Conservation (phyloP, 2,797 vertebrate species). For the Cyclopterus lumpus region DNA sequence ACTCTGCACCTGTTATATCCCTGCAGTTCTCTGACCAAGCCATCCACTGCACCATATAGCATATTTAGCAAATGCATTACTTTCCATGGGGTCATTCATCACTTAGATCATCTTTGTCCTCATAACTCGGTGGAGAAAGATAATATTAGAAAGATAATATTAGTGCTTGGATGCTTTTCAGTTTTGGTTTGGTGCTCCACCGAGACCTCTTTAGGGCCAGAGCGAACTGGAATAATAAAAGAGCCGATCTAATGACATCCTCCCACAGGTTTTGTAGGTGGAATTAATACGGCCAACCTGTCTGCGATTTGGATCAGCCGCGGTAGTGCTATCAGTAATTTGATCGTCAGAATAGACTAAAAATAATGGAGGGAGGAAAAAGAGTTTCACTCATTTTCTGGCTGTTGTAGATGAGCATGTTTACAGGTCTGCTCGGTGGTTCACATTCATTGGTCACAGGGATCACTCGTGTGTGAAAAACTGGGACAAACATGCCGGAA, state of each 20-base stretch:
- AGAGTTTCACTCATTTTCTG: constrained; percentile 60
- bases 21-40: constrained; percentile 45
- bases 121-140: constrained; percentile 52
- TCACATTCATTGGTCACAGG: constrained; percentile 52
- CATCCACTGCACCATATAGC: constrained; percentile 39
- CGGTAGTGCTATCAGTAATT: constrained; percentile 56
- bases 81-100: constrained; percentile 55
- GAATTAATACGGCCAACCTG: constrained; percentile 53
- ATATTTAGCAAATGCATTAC: constrained; percentile 54
- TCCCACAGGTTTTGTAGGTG: constrained; percentile 63
- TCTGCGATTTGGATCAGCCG: constrained; percentile 49
- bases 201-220: constrained; percentile 44
- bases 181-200: constrained; percentile 50
- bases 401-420: constrained; percentile 59
- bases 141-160: constrained; percentile 65
- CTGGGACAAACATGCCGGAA: constrained; percentile 62
- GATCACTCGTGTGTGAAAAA: constrained; percentile 57
- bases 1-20: constrained; percentile 53
- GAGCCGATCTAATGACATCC: constrained; percentile 66
- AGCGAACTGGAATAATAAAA: constrained; percentile 63
- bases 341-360: constrained; percentile 65
- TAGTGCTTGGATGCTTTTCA: constrained; percentile 59
- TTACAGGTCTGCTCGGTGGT: constrained; percentile 55
- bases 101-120: constrained; percentile 59
- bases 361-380: constrained; percentile 53